Evolutionary conservation across 1,140 invertebrate genomes (phyloP).

Genomic region (Leptinotarsa undecemlineata): DNA sequence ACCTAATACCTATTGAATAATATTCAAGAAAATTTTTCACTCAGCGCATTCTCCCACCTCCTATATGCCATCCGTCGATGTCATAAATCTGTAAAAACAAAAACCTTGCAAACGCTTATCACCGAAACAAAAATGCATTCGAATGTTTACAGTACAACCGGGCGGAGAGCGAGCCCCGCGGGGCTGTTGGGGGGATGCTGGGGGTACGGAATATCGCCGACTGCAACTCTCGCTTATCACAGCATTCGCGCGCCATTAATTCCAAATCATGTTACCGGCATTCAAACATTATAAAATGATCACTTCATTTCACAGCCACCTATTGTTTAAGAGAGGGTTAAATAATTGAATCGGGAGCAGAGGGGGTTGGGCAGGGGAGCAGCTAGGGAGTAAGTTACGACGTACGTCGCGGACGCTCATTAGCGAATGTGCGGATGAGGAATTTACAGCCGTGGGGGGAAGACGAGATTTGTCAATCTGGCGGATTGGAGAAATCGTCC

Average conservation of each 20-base stretch:
- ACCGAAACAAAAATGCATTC: conserved; percentile 51
- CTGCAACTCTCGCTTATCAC: conserved; percentile 53
- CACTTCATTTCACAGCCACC: conserved; percentile 57
- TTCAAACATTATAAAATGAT: conserved; percentile 57
- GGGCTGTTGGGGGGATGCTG: conserved; percentile 14
- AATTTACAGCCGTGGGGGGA: neutral
- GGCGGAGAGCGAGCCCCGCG: neutral
- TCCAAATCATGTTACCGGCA: conserved; percentile 56
- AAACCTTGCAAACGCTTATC: conserved; percentile 33
- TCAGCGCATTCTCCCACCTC: neutral
- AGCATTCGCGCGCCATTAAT: conserved; percentile 55
- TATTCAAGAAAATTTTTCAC: too few relatives aligned
- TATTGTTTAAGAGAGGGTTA: conserved; percentile 58
- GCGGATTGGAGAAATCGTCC: neutral
- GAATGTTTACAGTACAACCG: conserved; percentile 47
- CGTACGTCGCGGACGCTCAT: conserved; percentile 1
- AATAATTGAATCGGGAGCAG: conserved; percentile 54
- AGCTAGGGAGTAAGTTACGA: neutral
- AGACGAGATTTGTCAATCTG: neutral
- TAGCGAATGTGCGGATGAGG: neutral
- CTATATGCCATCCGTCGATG: neutral
- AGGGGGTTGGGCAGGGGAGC: neutral
- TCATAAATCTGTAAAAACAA: conserved; percentile 4
- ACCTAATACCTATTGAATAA: too few relatives aligned
- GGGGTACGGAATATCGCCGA: conserved; percentile 42